A percentile compares a stretch with the other conserved stretches of the same genome.
Conservation (phyloP, 2,797 vertebrate species). For the Bovichtus diacanthus region DNA sequence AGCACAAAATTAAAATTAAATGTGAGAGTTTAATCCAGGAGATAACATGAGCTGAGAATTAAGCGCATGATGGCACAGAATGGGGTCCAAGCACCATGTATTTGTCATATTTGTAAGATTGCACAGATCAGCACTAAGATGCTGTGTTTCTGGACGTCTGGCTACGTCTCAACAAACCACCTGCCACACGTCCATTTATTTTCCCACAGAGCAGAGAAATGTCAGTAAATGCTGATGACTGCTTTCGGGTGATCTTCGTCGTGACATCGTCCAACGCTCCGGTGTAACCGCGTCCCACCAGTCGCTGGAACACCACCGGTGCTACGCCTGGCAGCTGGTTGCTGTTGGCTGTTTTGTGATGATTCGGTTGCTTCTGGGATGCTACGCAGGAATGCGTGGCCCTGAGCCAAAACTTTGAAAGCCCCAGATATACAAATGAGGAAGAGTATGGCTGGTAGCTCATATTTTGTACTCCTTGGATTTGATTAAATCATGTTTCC, state of each 20-base stretch:
- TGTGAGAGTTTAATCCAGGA: not conserved
- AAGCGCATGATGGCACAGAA: not conserved
- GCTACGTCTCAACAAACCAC: constrained; percentile 2
- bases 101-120: not conserved
- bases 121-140: not conserved
- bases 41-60: constrained; percentile 1
- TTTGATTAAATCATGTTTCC: constrained; percentile 30
- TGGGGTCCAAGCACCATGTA: not conserved
- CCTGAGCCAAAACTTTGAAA: constrained; percentile 39
- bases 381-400: constrained; percentile 30
- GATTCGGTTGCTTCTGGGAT: constrained; percentile 26
- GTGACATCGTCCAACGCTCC: constrained; percentile 24
- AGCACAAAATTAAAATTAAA: constrained; percentile 22
- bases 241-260: constrained; percentile 48
- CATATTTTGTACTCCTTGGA: not conserved
- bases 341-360: constrained; percentile 44
- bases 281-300: constrained; percentile 27
- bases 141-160: not conserved
- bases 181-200: constrained; percentile 14
- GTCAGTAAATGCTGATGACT: constrained; percentile 27
- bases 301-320: constrained; percentile 22
- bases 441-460: constrained; percentile 9
- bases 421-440: constrained; percentile 23
- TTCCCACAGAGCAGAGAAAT: constrained; percentile 15
- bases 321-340: constrained; percentile 46